Conservation (phyloP, 2,888 invertebrate species). For the Drosophila lutescens region DNA sequence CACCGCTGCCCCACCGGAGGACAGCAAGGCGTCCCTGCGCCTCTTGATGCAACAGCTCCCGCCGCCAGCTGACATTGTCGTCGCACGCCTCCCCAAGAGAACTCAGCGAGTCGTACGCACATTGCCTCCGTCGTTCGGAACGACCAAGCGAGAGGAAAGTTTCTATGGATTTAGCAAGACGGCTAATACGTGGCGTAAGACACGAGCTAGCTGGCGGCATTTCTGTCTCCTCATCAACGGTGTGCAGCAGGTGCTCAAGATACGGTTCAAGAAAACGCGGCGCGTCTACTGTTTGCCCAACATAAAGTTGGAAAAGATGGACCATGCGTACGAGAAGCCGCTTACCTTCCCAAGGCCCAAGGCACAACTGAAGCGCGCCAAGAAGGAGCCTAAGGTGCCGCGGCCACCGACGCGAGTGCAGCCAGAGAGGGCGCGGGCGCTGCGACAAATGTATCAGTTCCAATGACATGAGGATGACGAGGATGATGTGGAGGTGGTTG, state of each 20-base stretch:
- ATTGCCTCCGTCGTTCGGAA: not conserved
- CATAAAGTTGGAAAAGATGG: conserved; percentile 50
- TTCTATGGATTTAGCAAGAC: conserved; percentile 53
- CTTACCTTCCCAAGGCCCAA: conserved; percentile 58
- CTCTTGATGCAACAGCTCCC: conserved; percentile 52
- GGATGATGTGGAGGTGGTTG: conserved; percentile 5
- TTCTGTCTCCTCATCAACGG: conserved; percentile 68
- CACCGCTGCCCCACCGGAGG: conserved; percentile 19
- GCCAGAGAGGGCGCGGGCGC: conserved; percentile 74
- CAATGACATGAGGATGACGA: conserved; percentile 70
- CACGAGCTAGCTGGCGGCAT: conserved; percentile 66
- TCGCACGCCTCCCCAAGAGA: conserved; percentile 11
- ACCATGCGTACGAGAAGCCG: conserved; percentile 44
- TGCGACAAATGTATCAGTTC: conserved; percentile 75
- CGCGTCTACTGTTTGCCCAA: conserved; percentile 64
- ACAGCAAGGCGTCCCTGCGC: conserved; percentile 49
- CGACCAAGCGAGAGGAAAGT: conserved; percentile 19
- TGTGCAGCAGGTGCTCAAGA: conserved; percentile 74
- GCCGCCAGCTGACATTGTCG: conserved; percentile 25
- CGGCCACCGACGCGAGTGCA: conserved; percentile 61
- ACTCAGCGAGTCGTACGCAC: conserved; percentile 5
- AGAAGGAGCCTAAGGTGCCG: conserved; percentile 39
- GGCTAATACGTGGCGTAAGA: conserved; percentile 41
- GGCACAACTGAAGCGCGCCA: conserved; percentile 1
- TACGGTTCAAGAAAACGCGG: conserved; percentile 73